Evolutionary conservation across 1,140 invertebrate species (phyloP).

Genomic region (Globodera ellingtonae): DNA sequence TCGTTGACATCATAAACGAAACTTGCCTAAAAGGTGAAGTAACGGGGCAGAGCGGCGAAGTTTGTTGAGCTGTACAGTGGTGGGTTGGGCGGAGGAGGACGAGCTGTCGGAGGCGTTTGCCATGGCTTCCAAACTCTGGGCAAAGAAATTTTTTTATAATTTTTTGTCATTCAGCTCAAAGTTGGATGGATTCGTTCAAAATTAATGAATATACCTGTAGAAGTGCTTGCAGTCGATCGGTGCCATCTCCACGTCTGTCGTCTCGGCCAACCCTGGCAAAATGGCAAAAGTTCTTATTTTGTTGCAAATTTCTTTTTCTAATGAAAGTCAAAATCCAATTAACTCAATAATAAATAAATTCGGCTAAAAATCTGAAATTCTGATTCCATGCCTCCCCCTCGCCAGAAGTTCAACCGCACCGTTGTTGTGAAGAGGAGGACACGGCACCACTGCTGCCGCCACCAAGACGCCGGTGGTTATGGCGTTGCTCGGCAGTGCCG

Average conservation of each 20-base stretch:
- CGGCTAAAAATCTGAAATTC: too few relatives aligned
- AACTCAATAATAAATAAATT: too few relatives aligned
- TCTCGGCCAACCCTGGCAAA: not conserved
- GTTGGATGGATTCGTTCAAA: too few relatives aligned
- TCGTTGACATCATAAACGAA: too few relatives aligned
- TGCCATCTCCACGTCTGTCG: not conserved
- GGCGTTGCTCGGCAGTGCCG: not conserved
- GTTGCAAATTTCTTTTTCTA: too few relatives aligned
- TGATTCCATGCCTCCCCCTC: too few relatives aligned
- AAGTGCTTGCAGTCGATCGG: not conserved
- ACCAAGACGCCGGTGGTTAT: not conserved
- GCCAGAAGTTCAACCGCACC: not conserved
- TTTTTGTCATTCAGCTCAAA: not conserved
- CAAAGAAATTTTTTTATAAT: not conserved
- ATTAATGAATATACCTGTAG: not conserved
- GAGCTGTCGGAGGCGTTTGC: not conserved
- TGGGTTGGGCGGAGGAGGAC: not conserved
- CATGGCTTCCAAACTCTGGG: slow-evolving; percentile 8
- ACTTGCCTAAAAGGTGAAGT: slow-evolving; percentile 1
- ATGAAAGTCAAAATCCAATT: too few relatives aligned
- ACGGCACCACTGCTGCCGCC: not conserved
- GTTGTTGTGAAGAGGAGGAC: not conserved
- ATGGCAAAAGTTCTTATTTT: not conserved
- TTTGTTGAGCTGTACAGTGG: not conserved
- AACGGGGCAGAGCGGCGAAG: not conserved